These are phyloP conservation scores for Colinus virginianus DNA, from an alignment of 2,113 vertebrate genomes.

Conservation along the genomic window DNA sequence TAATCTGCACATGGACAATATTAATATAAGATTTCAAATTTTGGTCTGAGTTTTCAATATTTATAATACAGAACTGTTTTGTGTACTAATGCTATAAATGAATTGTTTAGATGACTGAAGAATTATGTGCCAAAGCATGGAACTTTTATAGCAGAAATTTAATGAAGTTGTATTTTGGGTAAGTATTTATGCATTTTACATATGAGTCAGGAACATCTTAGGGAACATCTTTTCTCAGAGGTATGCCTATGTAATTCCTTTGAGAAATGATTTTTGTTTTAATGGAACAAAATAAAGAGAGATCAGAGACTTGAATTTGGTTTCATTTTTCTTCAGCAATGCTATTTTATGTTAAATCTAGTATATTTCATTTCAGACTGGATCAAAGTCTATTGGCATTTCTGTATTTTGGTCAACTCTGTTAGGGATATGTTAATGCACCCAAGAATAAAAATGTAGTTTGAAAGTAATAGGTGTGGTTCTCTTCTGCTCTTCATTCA, in stretches of 20 bases:
- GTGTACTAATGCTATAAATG: neutral
- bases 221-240: neutral
- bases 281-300: neutral
- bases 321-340: neutral
- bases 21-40: neutral
- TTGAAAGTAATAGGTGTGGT: neutral
- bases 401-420: neutral
- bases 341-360: neutral
- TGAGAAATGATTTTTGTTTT: neutral
- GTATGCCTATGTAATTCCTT: neutral
- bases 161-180: conserved; percentile 72
- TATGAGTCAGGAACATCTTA: neutral
- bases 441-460: neutral
- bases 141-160: conserved; percentile 70
- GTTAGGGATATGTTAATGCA: neutral
- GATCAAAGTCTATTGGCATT: neutral
- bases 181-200: conserved; percentile 30
- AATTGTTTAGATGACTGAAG: conserved; percentile 66
- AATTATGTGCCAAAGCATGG: conserved; percentile 72
- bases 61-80: neutral
- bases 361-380: neutral
- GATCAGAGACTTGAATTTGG: neutral
- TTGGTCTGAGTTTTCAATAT: neutral
- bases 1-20: neutral
- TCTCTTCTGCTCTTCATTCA: neutral